Base-by-base conservation (phyloP, 2,888 invertebrate genomes). In the Lymantria monacha region DNA sequence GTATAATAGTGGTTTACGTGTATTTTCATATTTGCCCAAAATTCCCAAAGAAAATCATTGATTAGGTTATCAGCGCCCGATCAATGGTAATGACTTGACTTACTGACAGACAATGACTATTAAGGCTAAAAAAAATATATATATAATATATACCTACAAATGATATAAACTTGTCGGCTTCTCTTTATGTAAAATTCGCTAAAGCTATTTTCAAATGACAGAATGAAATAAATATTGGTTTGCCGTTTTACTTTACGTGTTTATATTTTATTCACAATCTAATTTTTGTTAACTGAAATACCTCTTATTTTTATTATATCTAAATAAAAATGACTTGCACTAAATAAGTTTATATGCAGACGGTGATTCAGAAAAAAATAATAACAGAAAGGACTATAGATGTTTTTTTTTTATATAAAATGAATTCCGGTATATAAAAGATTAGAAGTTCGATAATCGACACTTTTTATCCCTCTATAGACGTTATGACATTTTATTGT, bases 371-470 rank as follows among this genome's bases (percentile, higher is more conserved):
- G 38, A 74, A 71, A 72, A 64, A 61, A 42, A 60, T 61, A 55
- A 30, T 30, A 30, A 14, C 42, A 58, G 59, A 48, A 51, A 46
- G 55, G 47, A 72, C 73, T 75, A 74, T 66, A 59, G 63, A 57
- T 57, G 63, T 72, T 73, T 75, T 77, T 71, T 69, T 42, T 36
- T 38, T 15, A 36, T 51, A 60, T 67, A 68, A 51, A 63, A 59
- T 65, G 57, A 74, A 74, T 74, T 75, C 72, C 61, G 67, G 42
- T 49, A 64, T 62, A 66, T 55, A 75, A 78, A 76, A 74, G 68
- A 73, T 74, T 69, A 44, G 64, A 58, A 58, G 61, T 59, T 44
- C 2, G 1, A 36, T 11, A 36, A 11, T 9, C 36, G 36, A 36
- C 36, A 9, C 11, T 36, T 36, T 36, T 36, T 36, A 11, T 9